phyloP scores from a whole-genome alignment of 2,797 vertebrate genomes.

The Phataginus tricuspis region DNA sequence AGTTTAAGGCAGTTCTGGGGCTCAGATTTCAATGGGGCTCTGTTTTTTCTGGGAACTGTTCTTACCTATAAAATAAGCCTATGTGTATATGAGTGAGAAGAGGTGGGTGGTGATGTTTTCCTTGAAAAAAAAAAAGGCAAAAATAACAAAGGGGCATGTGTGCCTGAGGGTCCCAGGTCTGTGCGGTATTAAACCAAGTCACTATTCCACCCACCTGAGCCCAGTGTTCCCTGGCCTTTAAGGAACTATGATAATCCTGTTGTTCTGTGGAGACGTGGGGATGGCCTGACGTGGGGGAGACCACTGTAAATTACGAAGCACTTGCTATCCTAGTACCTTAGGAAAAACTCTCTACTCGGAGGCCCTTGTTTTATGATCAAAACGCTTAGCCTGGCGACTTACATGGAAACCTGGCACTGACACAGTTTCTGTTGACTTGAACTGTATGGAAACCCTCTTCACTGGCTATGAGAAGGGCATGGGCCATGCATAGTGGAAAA shows the following conservation, averaged over 20 bases:
- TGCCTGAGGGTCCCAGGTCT: not conserved
- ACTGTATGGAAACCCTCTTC: not conserved
- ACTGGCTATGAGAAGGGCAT: fast-evolving
- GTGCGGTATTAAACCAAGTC: not conserved
- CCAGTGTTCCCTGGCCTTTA: not conserved
- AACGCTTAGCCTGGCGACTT: not conserved
- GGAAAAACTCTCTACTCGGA: fast-evolving
- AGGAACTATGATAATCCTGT: not conserved
- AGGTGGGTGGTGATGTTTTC: not conserved
- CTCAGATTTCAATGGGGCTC: slow-evolving; percentile 43
- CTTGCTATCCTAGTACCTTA: not conserved
- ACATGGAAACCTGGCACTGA: fast-evolving
- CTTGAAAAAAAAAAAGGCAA: not conserved
- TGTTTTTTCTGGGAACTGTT: slow-evolving; percentile 37
- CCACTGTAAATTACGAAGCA: not conserved
- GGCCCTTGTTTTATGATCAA: not conserved
- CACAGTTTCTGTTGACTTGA: not conserved
- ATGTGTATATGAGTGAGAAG: not conserved
- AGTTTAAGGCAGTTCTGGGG: not conserved
- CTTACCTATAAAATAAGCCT: slow-evolving; percentile 56
- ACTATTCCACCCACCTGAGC: not conserved
- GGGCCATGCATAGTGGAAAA: fast-evolving
- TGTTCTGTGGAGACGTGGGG: not conserved
- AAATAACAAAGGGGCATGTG: not conserved
- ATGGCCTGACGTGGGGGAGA: not conserved